Evolutionary conservation across 2,888 invertebrate genomes (phyloP).

Genomic region (Spialia ferax): DNA sequence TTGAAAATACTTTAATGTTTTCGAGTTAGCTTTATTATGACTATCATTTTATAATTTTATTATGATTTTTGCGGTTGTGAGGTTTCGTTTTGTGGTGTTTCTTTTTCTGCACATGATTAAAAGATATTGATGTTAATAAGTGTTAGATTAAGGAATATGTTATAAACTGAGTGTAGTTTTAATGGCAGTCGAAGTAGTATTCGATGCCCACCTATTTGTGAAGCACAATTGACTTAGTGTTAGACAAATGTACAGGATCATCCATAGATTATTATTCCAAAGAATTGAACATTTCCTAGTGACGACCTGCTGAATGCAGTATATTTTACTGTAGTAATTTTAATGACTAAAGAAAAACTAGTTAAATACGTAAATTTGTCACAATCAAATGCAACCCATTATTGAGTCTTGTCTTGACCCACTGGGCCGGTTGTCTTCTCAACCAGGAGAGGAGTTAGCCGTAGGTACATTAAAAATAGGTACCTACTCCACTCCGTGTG

Average conservation of each 20-base stretch:
- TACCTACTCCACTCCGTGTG: too few relatives aligned
- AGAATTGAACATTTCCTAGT: background rate
- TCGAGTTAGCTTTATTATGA: too few relatives aligned
- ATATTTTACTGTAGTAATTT: too few relatives aligned
- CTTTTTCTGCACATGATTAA: constrained; percentile 8
- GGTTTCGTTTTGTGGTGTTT: constrained; percentile 18
- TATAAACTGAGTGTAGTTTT: constrained; percentile 27
- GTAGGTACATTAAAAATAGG: too few relatives aligned
- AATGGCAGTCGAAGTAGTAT: constrained; percentile 21
- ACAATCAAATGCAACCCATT: too few relatives aligned
- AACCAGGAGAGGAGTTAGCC: too few relatives aligned
- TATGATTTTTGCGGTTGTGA: constrained; percentile 27
- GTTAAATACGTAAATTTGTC: too few relatives aligned
- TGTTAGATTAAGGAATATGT: constrained; percentile 4
- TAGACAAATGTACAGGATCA: background rate
- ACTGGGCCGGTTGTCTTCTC: too few relatives aligned
- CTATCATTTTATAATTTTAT: background rate
- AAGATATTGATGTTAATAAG: constrained; percentile 21
- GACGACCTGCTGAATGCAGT: too few relatives aligned
- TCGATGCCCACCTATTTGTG: constrained; percentile 40
- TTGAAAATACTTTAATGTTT: too few relatives aligned
- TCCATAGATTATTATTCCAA: background rate
- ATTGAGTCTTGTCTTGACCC: too few relatives aligned
- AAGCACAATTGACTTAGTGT: constrained; percentile 43
- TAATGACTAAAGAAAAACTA: too few relatives aligned